phyloP scores from a whole-genome alignment of 2,797 vertebrate genomes.

The Numenius phaeopus region DNA sequence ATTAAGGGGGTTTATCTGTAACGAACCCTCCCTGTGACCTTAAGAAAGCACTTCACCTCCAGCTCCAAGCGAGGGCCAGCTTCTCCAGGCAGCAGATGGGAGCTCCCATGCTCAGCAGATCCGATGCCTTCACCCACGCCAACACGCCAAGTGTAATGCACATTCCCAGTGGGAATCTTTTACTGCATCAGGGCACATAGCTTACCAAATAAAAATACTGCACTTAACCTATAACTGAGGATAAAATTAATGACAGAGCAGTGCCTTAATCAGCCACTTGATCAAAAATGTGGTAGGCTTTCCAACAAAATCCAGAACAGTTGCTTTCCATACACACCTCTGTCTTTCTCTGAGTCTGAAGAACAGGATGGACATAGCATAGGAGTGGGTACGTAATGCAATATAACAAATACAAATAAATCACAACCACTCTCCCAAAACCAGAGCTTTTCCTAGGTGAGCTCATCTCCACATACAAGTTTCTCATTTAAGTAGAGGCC shows the following conservation, averaged over 20 bases:
- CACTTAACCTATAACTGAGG: background rate
- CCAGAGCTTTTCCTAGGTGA: background rate
- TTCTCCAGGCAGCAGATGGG: background rate
- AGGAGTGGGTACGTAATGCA: background rate
- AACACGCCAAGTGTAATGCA: accelerated
- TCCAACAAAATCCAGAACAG: background rate
- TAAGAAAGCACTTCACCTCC: background rate
- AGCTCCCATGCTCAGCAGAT: background rate
- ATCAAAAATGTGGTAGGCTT: background rate
- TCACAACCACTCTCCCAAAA: background rate
- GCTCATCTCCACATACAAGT: background rate
- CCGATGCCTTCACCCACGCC: background rate
- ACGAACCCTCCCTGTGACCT: background rate
- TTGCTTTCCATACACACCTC: background rate
- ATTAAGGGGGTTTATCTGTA: background rate
- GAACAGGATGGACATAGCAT: background rate
- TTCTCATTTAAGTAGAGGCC: background rate
- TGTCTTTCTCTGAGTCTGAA: background rate
- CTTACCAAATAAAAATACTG: background rate
- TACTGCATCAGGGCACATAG: background rate
- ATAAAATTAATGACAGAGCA: background rate
- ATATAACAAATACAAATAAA: background rate
- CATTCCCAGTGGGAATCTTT: background rate
- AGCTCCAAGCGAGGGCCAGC: background rate
- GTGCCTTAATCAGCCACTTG: background rate